Conservation (phyloP, 1,140 invertebrate genomes). For the Archivesica marissinica region DNA sequence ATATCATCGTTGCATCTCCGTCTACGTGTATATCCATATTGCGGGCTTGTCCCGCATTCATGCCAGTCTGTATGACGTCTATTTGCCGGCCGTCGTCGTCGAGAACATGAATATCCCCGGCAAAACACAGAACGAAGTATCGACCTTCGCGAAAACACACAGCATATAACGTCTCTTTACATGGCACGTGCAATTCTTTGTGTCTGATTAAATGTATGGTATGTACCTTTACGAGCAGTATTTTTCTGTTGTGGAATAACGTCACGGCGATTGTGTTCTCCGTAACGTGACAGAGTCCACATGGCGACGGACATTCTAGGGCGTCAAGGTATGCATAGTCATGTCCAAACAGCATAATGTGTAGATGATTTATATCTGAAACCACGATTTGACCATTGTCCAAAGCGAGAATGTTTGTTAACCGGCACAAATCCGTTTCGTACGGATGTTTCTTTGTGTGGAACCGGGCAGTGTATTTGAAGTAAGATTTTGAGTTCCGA, state of each 20-base stretch:
- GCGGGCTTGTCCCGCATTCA: slow-evolving; percentile 1
- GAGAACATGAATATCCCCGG: slow-evolving; percentile 40
- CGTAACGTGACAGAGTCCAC: not conserved
- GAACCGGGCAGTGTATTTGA: slow-evolving; percentile 30
- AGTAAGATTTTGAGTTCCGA: slow-evolving; percentile 18
- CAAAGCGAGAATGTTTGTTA: slow-evolving; percentile 15
- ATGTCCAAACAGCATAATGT: slow-evolving; percentile 45
- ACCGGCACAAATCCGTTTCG: slow-evolving; percentile 44
- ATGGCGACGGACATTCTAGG: slow-evolving; percentile 49
- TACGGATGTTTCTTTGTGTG: slow-evolving; percentile 50
- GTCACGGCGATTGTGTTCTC: slow-evolving; percentile 34
- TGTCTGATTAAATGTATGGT: slow-evolving; percentile 22
- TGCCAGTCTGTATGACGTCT: not conserved
- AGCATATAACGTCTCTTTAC: slow-evolving; percentile 31
- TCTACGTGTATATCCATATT: slow-evolving; percentile 33
- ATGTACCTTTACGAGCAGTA: slow-evolving; percentile 41
- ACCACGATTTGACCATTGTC: slow-evolving; percentile 47
- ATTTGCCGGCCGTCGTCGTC: slow-evolving; percentile 36
- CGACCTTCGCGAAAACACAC: not conserved
- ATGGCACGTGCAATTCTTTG: slow-evolving; percentile 13
- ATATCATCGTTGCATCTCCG: slow-evolving; percentile 9
- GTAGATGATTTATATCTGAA: slow-evolving; percentile 47
- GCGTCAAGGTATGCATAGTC: slow-evolving; percentile 44
- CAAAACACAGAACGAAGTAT: slow-evolving; percentile 35
- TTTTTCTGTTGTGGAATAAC: slow-evolving; percentile 47